phyloP scores from a whole-genome alignment of 2,888 invertebrate species.

The Melitaea athalia region DNA sequence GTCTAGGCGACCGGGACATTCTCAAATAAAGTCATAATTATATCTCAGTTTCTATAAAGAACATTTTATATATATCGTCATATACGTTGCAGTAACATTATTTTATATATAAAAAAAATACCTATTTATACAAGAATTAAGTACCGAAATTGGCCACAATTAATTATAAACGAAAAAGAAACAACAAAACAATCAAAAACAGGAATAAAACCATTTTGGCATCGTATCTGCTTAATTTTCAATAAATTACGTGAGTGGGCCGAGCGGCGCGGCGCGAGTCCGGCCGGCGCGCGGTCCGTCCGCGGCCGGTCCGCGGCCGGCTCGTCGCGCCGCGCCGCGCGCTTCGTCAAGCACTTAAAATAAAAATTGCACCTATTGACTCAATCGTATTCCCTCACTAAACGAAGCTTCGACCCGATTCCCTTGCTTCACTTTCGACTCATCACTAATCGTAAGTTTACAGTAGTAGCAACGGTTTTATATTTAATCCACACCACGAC shows the following conservation, averaged over 20 bases:
- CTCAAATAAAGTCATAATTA: constrained; percentile 73
- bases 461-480: constrained; percentile 78
- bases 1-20: constrained; percentile 50
- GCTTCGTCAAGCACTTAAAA: constrained; percentile 65
- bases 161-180: constrained; percentile 77
- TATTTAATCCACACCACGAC: constrained; percentile 76
- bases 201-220: constrained; percentile 82
- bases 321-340: constrained; percentile 42
- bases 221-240: constrained; percentile 78
- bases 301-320: constrained; percentile 30
- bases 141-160: constrained; percentile 82
- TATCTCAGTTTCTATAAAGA: constrained; percentile 79
- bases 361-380: constrained; percentile 80
- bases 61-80: constrained; percentile 64
- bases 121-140: constrained; percentile 80
- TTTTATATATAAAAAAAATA: constrained; percentile 79
- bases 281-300: constrained; percentile 18
- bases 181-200: constrained; percentile 81
- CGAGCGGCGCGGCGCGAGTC: constrained; percentile 38
- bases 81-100: constrained; percentile 80
- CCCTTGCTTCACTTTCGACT: constrained; percentile 72
- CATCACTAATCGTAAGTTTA: constrained; percentile 74
- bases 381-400: constrained; percentile 75
- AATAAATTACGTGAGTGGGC: constrained; percentile 58
- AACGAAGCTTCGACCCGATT: constrained; percentile 76